Conservation (phyloP, 2,888 invertebrate species). For the Stenodema calcarata region DNA sequence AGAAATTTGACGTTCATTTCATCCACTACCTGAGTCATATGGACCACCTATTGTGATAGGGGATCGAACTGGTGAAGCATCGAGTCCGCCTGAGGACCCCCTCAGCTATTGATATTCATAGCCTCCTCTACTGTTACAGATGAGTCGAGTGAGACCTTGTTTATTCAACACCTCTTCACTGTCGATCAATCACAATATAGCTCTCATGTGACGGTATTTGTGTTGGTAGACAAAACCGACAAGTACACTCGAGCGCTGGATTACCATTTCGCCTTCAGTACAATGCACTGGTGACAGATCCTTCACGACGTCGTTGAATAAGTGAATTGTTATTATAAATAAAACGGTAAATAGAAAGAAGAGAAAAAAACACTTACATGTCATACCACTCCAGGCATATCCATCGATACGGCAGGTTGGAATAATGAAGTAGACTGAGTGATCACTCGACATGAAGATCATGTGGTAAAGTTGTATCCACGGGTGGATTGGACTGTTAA, state of each 20-base stretch:
- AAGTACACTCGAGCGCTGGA: not conserved
- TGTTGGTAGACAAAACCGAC: not conserved
- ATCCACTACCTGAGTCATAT: not conserved
- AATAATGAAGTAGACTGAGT: too few relatives aligned
- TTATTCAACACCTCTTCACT: constrained; percentile 44
- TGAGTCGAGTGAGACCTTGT: not conserved
- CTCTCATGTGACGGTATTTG: constrained; percentile 8
- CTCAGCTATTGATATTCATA: constrained; percentile 22
- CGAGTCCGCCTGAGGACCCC: not conserved
- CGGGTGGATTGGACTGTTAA: too few relatives aligned
- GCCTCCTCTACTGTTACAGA: not conserved
- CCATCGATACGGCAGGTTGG: too few relatives aligned
- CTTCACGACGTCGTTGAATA: not conserved
- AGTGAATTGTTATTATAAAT: not conserved
- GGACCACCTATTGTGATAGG: not conserved
- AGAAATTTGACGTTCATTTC: too few relatives aligned
- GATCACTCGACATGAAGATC: too few relatives aligned
- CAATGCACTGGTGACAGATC: not conserved
- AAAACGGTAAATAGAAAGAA: too few relatives aligned
- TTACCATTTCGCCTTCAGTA: not conserved
- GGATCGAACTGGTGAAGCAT: not conserved
- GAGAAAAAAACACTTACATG: not conserved
- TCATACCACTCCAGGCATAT: too few relatives aligned
- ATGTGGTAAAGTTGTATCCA: too few relatives aligned
- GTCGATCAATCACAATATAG: constrained; percentile 43